Base-by-base conservation (phyloP, 2,797 vertebrate species). In the Leptodactylus fallax region DNA sequence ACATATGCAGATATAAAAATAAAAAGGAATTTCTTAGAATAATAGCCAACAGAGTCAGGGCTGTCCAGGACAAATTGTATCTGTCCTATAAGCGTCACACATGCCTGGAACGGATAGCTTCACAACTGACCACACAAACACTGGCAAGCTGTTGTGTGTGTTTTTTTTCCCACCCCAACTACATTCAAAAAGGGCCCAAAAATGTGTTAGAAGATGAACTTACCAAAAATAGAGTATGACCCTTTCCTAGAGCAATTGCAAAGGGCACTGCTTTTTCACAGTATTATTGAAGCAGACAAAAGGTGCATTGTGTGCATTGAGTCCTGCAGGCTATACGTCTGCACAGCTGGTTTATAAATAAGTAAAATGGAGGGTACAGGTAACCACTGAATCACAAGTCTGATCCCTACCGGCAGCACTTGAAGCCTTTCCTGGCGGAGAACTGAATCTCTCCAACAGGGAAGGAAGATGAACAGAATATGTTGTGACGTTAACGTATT, bases 391-490 rank as follows among this genome's bases (percentile, higher is more conserved):
- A 63, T 63, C 21, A 63, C 45, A 25, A 51, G 85, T 86, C 51
- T 71, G 85, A 72, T 83, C 77, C 81, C 74, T 85, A 85, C 77
- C 27, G 25, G 78, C 87, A 88, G 87, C 77, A 85, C 67, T 60
- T 78, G 49, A 77, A 55, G 69, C 71, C 74, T 86, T 89, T 74
- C 85, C 53, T 55, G 47, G 51, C 45, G 53, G 88, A 89, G 84
- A 87, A 72, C 55, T 61, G 49, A 79, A 51, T 19, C 4, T 17
- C 88, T 85, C 79, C 85, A 79, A n/a, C 63, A 71, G 36, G 53
- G 25, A 83, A 87, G 65, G 74, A 56, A 69, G 27, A 51, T 78
- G 45, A 63, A 79, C 72, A 87, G 21, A 51, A 21, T 60, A 27
- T 60, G 63, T 76, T 84, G 82, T 60, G n/a, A 79, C 79, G 47